Percentiles rank a stretch among this genome's conserved stretches.
phyloP scores from a whole-genome alignment of 2,797 vertebrate genomes.

The Xenops minutus region DNA sequence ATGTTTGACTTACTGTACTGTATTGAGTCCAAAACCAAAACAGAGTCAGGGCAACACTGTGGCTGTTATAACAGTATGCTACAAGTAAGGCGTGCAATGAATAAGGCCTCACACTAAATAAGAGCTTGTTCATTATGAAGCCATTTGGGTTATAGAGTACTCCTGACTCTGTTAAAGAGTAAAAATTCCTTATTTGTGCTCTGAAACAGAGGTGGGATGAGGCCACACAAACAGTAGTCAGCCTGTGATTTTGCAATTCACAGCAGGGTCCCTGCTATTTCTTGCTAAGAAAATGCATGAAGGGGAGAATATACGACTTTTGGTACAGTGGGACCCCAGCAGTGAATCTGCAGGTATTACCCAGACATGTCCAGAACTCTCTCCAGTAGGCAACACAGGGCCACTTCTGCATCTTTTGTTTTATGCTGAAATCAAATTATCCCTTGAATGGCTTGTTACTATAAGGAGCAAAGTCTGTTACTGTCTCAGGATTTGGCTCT shows the following conservation, averaged over 20 bases:
- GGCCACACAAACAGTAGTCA: constrained; percentile 12
- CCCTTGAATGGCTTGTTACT: background rate
- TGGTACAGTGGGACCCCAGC: background rate
- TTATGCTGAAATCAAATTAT: background rate
- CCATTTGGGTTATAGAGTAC: constrained; percentile 50
- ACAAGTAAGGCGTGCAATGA: constrained; percentile 18
- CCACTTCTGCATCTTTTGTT: background rate
- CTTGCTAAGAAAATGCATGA: background rate
- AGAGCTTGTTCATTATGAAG: constrained; percentile 25
- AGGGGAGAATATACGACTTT: background rate
- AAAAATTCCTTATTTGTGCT: constrained; percentile 14
- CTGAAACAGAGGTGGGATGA: background rate
- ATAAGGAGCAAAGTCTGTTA: background rate
- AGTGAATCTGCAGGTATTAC: background rate
- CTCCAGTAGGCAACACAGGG: background rate
- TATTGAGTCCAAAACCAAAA: constrained; percentile 57
- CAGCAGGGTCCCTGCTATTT: background rate
- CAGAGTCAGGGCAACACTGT: background rate
- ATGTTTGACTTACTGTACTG: constrained; percentile 42
- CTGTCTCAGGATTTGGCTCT: background rate
- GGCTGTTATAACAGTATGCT: background rate
- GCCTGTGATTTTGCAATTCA: background rate
- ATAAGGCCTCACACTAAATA: constrained; percentile 45
- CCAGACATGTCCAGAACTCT: background rate
- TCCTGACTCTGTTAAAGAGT: constrained; percentile 14